Conservation (phyloP, 1,140 invertebrate genomes). For the Drosophila miranda region DNA sequence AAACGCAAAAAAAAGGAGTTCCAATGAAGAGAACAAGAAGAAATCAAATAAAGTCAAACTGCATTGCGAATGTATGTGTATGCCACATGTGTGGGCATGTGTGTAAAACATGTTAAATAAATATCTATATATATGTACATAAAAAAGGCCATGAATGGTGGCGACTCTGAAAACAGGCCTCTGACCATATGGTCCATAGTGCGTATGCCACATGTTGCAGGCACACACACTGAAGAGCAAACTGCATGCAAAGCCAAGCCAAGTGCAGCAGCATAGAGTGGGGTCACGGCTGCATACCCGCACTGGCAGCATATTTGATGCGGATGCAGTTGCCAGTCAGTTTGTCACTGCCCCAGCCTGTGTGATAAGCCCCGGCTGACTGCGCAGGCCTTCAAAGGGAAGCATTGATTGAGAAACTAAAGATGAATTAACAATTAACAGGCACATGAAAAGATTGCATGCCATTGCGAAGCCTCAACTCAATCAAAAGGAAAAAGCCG, state of each 20-base stretch:
- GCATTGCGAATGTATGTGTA: conserved; percentile 32
- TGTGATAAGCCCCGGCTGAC: conserved; percentile 31
- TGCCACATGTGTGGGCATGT: conserved; percentile 9
- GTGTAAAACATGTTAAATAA: conserved; percentile 80
- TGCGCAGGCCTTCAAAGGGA: conserved; percentile 30
- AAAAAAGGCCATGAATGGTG: conserved; percentile 35
- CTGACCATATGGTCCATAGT: conserved; percentile 60
- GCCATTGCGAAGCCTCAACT: no score
- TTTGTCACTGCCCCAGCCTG: conserved; percentile 29
- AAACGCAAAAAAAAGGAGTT: conserved; percentile 50
- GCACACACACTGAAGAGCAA: conserved; percentile 36
- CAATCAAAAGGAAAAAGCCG: no score
- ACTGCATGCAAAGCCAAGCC: conserved; percentile 52
- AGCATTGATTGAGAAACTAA: conserved; percentile 22
- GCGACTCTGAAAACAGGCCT: conserved; percentile 39
- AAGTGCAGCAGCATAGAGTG: conserved; percentile 19
- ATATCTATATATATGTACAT: conserved; percentile 47
- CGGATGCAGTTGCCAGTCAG: conserved; percentile 22
- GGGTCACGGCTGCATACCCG: conserved; percentile 1
- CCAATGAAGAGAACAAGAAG: conserved; percentile 26
- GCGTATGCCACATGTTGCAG: conserved; percentile 76
- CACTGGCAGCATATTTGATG: conserved; percentile 51
- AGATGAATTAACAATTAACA: no score
- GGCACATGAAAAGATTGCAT: no score
- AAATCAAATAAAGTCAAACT: conserved; percentile 35